Evolutionary conservation across 2,113 vertebrate species (phyloP).

Genomic region (Ia io): DNA sequence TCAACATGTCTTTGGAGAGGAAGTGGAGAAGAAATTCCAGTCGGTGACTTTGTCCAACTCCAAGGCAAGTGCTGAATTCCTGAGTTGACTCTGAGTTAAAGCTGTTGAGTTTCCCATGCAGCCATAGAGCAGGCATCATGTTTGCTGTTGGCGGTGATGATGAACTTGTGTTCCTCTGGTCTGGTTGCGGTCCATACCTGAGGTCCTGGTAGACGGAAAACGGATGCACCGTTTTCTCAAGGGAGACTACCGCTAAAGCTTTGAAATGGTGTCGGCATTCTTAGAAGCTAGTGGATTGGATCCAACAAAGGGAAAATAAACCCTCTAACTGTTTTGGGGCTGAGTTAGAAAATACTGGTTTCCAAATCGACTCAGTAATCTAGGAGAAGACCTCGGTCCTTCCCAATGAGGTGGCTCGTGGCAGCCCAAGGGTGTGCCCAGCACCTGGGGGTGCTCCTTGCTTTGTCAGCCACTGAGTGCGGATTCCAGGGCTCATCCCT

Average conservation of each 20-base stretch:
- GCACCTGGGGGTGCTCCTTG: rapidly evolving
- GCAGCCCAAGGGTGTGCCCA: not conserved
- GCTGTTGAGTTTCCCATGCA: not conserved
- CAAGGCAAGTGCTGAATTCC: not conserved
- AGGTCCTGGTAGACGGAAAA: not conserved
- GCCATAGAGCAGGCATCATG: not conserved
- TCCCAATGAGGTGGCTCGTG: not conserved
- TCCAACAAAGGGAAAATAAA: not conserved
- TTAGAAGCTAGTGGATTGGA: not conserved
- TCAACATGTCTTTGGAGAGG: not conserved
- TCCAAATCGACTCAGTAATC: not conserved
- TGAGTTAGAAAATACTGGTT: not conserved
- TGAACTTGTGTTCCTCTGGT: too few species aligned
- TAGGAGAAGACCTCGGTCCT: not conserved
- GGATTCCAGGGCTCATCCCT: not conserved
- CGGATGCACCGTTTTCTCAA: not conserved
- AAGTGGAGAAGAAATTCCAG: not conserved
- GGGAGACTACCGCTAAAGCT: not conserved
- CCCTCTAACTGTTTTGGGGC: not conserved
- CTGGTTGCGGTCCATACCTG: not conserved
- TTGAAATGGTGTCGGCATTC: not conserved
- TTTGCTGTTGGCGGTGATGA: not conserved
- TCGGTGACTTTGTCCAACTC: not conserved
- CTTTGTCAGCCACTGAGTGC: not conserved
- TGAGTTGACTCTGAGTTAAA: not conserved